Conservation (phyloP, 1,140 invertebrate species). For the Streblospio benedicti region DNA sequence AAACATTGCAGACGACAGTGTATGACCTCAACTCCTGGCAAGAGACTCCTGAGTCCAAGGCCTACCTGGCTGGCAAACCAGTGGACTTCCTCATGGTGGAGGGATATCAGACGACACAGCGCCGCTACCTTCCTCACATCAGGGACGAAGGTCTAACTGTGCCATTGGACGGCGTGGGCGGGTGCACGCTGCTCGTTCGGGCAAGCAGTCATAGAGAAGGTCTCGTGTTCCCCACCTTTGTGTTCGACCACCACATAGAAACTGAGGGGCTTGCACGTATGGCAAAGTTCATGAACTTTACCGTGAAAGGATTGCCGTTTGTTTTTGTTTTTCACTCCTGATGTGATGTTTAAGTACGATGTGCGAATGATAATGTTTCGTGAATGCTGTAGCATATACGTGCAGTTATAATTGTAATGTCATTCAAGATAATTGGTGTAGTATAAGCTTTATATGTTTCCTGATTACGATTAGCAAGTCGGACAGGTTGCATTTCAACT, state of each 20-base stretch:
- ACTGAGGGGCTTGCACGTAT: slow-evolving; percentile 40
- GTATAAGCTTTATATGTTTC: too few species aligned
- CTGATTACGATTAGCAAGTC: too few species aligned
- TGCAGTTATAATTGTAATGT: too few species aligned
- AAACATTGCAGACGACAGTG: too few species aligned
- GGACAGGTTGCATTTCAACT: too few species aligned
- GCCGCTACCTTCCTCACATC: slow-evolving; percentile 34
- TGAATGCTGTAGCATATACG: too few species aligned
- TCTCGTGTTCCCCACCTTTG: slow-evolving; percentile 32
- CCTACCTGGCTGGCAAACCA: slow-evolving; percentile 24
- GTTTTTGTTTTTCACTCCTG: slow-evolving; percentile 37
- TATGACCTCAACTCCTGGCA: slow-evolving; percentile 42
- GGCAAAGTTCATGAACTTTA: slow-evolving; percentile 31
- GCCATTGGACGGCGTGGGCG: slow-evolving; percentile 38
- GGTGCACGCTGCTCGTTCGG: slow-evolving; percentile 32
- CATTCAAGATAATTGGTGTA: too few species aligned
- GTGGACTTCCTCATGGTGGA: slow-evolving; percentile 32
- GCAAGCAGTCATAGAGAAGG: slow-evolving; percentile 33
- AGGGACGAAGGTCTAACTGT: slow-evolving; percentile 33
- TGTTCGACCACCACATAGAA: slow-evolving; percentile 38
- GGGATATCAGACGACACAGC: slow-evolving; percentile 29
- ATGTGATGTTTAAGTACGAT: too few species aligned
- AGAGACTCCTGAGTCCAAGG: slow-evolving; percentile 30
- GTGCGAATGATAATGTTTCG: too few species aligned
- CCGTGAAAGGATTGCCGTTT: slow-evolving; percentile 35